A percentile compares a stretch with the other conserved stretches of the same genome.
Conservation (phyloP, 2,797 vertebrate genomes). For the Pteronotus mesoamericanus region DNA sequence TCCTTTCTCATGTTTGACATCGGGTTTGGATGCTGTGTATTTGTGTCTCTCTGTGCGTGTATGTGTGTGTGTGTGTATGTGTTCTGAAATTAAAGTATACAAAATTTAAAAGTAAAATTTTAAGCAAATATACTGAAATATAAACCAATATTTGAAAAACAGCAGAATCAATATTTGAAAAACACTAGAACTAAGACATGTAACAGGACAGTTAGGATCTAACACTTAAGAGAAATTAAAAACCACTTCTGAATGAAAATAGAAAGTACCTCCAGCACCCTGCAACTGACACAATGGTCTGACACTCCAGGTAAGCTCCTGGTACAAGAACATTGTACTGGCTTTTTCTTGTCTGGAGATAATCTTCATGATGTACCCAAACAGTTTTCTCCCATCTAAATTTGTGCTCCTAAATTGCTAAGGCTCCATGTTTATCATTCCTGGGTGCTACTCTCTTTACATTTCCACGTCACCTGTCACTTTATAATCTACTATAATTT, state of each 20-base stretch:
- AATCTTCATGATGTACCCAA: background rate
- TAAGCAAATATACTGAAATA: background rate
- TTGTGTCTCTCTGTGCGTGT: too few relatives aligned
- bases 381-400: background rate
- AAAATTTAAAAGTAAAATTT: background rate
- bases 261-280: background rate
- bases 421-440: background rate
- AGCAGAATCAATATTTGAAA: background rate
- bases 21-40: background rate
- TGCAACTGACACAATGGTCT: background rate
- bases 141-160: background rate
- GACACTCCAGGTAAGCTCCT: background rate
- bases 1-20: background rate
- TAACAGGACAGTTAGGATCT: background rate
- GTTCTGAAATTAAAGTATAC: background rate
- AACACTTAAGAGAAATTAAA: background rate
- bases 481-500: background rate
- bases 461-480: background rate
- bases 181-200: background rate
- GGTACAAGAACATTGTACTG: background rate
- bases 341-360: background rate
- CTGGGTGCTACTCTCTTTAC: background rate
- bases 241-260: background rate
- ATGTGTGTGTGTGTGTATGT: background rate
- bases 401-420: background rate